A percentile compares a stretch with the other conserved stretches of the same genome.
Conservation (phyloP, 2,888 invertebrate genomes). For the Congeria kusceri region DNA sequence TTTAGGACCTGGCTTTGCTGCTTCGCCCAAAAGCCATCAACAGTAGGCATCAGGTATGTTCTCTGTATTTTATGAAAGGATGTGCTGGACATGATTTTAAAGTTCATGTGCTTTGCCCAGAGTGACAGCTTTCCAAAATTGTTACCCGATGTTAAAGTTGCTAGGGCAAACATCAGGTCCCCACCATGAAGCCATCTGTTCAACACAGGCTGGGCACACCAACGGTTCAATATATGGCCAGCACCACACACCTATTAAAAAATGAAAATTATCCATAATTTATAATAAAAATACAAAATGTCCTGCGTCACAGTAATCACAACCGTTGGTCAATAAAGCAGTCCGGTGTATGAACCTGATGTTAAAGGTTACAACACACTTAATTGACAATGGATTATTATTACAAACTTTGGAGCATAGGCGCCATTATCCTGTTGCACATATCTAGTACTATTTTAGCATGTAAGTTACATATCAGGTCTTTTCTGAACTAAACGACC, state of each 20-base stretch:
- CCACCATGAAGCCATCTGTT: conserved; percentile 30
- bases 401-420: no score
- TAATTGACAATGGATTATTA: no score
- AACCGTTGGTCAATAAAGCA: no score
- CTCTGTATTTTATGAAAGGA: conserved; percentile 30
- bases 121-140: conserved; percentile 31
- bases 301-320: no score
- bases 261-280: background rate
- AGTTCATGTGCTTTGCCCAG: conserved; percentile 18
- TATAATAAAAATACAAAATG: no score
- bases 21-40: conserved; percentile 11
- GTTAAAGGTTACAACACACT: no score
- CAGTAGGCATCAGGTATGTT: conserved; percentile 18
- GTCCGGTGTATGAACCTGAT: no score
- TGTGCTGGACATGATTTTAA: conserved; percentile 6
- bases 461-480: no score
- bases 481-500: no score
- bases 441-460: no score
- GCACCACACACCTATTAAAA: conserved; percentile 28
- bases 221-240: conserved; percentile 11
- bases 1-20: conserved; percentile 10
- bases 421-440: no score
- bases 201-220: conserved; percentile 40
- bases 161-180: conserved; percentile 17
- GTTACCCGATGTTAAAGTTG: conserved; percentile 31